phyloP scores from a whole-genome alignment of 2,888 invertebrate genomes.

The Meteorus colon region DNA sequence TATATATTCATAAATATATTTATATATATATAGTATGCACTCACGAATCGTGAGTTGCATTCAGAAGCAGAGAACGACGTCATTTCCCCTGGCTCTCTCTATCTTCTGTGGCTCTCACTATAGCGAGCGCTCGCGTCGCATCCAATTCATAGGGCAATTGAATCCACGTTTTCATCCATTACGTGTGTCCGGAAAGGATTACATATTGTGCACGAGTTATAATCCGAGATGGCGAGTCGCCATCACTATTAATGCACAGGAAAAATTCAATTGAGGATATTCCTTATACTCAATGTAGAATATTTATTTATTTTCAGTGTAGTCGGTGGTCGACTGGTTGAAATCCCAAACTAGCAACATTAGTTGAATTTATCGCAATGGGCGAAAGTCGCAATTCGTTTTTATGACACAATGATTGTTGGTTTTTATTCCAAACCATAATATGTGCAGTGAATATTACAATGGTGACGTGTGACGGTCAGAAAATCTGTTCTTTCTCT shows the following conservation, averaged over 20 bases:
- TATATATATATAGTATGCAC: neutral
- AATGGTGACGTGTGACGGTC: conserved; percentile 26
- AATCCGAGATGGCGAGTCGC: conserved; percentile 18
- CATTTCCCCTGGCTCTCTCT: neutral
- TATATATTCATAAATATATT: neutral
- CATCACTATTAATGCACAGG: neutral
- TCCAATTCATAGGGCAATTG: conserved; percentile 69
- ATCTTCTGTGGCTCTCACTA: neutral
- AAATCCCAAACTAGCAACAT: no score
- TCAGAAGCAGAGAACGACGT: neutral
- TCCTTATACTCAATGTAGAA: no score
- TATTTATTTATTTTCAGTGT: no score
- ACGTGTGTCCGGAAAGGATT: conserved; percentile 71
- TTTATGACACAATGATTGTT: conserved; percentile 65
- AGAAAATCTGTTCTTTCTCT: conserved; percentile 45
- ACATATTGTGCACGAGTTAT: conserved; percentile 51
- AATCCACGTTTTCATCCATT: conserved; percentile 71
- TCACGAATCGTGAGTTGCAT: conserved; percentile 29
- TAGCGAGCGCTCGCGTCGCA: conserved; percentile 48
- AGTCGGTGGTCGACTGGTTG: no score
- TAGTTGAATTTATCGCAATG: neutral
- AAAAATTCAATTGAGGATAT: no score
- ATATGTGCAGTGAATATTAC: neutral
- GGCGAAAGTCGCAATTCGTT: conserved; percentile 60
- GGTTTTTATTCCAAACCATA: conserved; percentile 57